phyloP scores from a whole-genome alignment of 2,797 vertebrate genomes.

The Selene dorsalis region DNA sequence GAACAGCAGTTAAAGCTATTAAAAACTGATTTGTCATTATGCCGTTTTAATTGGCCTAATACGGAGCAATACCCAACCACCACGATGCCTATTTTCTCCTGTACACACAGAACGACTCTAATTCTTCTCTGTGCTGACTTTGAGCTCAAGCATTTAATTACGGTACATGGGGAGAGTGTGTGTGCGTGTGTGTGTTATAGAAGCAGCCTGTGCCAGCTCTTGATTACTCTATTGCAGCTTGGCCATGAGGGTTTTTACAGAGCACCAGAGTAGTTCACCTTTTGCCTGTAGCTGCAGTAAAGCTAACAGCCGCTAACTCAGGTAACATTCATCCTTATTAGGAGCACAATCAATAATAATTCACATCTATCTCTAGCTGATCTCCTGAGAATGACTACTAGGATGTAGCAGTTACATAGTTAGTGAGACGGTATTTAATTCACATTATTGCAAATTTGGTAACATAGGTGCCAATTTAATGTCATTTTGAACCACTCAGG shows the following conservation, averaged over 20 bases:
- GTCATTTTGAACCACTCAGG: background rate
- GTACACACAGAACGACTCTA: conserved; percentile 38
- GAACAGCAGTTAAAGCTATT: conserved; percentile 65
- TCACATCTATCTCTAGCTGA: conserved; percentile 33
- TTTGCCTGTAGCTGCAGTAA: conserved; percentile 50
- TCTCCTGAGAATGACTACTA: conserved; percentile 33
- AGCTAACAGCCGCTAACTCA: conserved; percentile 56
- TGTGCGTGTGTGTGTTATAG: conserved; percentile 25
- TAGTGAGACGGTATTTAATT: background rate
- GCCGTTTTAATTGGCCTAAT: conserved; percentile 66
- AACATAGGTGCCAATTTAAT: background rate
- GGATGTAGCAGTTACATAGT: background rate
- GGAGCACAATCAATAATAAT: conserved; percentile 63
- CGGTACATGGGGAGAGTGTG: conserved; percentile 22
- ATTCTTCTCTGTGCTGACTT: conserved; percentile 61
- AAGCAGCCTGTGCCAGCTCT: conserved; percentile 50
- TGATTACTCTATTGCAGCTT: conserved; percentile 66
- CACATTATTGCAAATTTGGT: background rate
- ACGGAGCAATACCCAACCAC: conserved; percentile 49
- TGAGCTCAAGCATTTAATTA: conserved; percentile 71
- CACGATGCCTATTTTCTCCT: conserved; percentile 47
- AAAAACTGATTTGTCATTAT: conserved; percentile 68
- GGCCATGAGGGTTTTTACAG: conserved; percentile 54
- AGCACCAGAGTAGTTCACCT: conserved; percentile 64
- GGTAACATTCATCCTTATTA: conserved; percentile 53